These are phyloP conservation scores for Drosophila neotestacea DNA, from an alignment of 2,888 invertebrate species.

Conservation along the genomic window DNA sequence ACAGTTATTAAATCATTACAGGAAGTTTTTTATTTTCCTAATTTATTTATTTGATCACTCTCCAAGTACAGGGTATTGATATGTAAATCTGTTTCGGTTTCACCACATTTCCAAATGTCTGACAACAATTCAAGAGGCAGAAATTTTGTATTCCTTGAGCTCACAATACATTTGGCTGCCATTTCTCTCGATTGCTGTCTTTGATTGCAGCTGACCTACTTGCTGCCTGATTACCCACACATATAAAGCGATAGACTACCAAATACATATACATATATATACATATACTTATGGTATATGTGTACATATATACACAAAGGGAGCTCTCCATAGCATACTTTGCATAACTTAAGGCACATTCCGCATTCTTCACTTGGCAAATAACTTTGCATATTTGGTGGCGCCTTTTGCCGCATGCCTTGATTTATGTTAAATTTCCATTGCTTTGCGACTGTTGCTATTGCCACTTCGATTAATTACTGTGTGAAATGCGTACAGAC, in stretches of 20 bases:
- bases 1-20: no score
- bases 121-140: conserved; percentile 30
- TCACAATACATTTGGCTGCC: conserved; percentile 66
- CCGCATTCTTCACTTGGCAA: conserved; percentile 69
- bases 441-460: conserved; percentile 23
- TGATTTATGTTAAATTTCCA: conserved; percentile 71
- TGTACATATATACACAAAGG: conserved; percentile 10
- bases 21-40: no score
- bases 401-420: conserved; percentile 64
- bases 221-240: conserved; percentile 75
- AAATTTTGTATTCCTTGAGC: conserved; percentile 46
- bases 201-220: conserved; percentile 78
- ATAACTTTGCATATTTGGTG: conserved; percentile 74
- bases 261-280: conserved; percentile 5
- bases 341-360: conserved; percentile 69
- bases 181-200: conserved; percentile 70
- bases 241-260: conserved; percentile 6
- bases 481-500: conserved; percentile 30
- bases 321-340: conserved; percentile 56
- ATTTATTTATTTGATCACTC: no score
- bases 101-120: conserved; percentile 29
- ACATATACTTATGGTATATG: neutral
- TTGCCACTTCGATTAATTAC: conserved; percentile 73
- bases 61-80: neutral
- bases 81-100: neutral